Percentiles rank a stretch among this genome's conserved stretches.
Conservation (phyloP, 1,140 invertebrate species). For the Pseudomyrmex concolor region DNA sequence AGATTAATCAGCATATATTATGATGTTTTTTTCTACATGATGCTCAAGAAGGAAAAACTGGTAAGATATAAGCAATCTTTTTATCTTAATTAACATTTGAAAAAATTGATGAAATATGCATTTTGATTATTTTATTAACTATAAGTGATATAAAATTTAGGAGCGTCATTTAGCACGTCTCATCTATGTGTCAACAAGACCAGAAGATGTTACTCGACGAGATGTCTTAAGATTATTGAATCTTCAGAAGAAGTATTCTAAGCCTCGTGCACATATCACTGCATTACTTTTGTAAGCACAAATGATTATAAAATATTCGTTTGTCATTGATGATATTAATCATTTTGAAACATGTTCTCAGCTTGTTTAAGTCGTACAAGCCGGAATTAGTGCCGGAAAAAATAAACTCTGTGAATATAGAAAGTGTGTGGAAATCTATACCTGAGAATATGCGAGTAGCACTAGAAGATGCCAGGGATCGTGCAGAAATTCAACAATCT, state of each 20-base stretch:
- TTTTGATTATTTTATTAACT: conserved; percentile 3
- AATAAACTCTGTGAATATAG: conserved; percentile 79
- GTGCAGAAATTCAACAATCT: conserved; percentile 60
- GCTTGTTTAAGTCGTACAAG: conserved; percentile 83
- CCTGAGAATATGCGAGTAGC: conserved; percentile 73
- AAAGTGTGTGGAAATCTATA: conserved; percentile 81
- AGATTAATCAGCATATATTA: conserved; percentile 79
- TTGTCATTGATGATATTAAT: conserved; percentile 18
- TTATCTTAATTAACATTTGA: conserved; percentile 24
- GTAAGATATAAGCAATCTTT: conserved; percentile 66
- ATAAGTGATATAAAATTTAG: conserved; percentile 61
- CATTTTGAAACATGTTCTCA: conserved; percentile 58
- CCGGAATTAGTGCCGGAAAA: conserved; percentile 83
- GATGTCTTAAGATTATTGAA: conserved; percentile 76
- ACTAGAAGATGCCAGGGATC: conserved; percentile 77
- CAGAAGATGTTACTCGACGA: conserved; percentile 81
- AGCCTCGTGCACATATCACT: conserved; percentile 74
- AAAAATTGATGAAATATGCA: background rate
- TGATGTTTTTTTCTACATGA: conserved; percentile 75
- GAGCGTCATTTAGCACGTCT: conserved; percentile 75
- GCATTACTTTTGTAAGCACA: conserved; percentile 79
- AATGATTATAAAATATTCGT: background rate
- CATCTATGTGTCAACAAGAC: conserved; percentile 81
- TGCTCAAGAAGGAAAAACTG: conserved; percentile 76
- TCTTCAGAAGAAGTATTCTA: conserved; percentile 65